phyloP scores from a whole-genome alignment of 2,113 vertebrate species.

The Erpornis zantholeuca region DNA sequence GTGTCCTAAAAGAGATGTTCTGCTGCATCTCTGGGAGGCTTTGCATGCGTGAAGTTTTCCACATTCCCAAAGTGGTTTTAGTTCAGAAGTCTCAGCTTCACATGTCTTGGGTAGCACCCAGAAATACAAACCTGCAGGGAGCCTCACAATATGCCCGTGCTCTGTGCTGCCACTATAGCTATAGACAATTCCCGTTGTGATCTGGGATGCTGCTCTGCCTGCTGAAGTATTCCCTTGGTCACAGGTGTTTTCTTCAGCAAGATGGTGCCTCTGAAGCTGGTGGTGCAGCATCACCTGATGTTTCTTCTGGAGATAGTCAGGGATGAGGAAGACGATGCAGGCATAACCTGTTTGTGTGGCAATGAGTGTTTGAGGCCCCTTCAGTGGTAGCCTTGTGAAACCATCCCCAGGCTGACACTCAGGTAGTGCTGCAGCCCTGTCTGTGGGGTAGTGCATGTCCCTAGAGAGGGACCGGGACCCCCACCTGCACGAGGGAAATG shows the following conservation, averaged over 20 bases:
- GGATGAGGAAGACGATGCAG: not conserved
- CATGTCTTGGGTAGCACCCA: not conserved
- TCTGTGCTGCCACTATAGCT: not conserved
- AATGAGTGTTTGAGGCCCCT: not conserved
- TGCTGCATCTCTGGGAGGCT: not conserved
- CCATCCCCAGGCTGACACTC: not conserved
- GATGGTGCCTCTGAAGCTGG: not conserved
- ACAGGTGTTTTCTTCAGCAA: not conserved
- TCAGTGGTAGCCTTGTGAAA: not conserved
- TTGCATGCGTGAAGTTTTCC: not conserved
- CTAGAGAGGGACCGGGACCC: not conserved
- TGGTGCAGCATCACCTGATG: not conserved
- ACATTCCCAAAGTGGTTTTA: not conserved
- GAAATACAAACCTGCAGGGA: not conserved
- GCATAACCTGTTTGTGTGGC: no score
- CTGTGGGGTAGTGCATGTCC: not conserved
- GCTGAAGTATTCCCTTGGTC: not conserved
- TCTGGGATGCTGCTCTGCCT: not conserved
- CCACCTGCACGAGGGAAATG: not conserved
- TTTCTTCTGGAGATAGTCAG: not conserved
- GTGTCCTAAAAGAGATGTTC: not conserved
- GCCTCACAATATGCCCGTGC: not conserved
- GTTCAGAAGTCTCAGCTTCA: not conserved
- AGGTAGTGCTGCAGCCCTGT: not conserved
- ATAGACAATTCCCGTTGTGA: not conserved